These are phyloP conservation scores for Sylvia atricapilla DNA, from an alignment of 2,113 vertebrate species.

Conservation along the genomic window DNA sequence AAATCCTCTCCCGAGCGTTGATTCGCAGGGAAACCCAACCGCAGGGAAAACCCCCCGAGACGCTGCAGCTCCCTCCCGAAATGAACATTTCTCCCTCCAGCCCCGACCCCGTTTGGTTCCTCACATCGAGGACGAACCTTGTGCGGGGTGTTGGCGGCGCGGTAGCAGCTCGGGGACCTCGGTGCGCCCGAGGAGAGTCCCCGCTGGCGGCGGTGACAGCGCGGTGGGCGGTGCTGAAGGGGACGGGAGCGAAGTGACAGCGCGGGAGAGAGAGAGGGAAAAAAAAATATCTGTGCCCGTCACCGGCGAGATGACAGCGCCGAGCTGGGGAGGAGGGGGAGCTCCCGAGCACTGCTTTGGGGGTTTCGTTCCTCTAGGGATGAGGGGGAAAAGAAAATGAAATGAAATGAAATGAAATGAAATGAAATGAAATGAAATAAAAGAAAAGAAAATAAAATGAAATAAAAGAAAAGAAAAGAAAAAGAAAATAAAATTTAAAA, in stretches of 20 bases:
- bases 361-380: background rate
- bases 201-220: slow-evolving; percentile 36
- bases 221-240: slow-evolving; percentile 40
- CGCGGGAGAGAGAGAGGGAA: background rate
- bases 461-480: too few species aligned
- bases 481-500: too few species aligned
- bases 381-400: background rate
- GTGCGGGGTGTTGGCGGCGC: slow-evolving; percentile 5
- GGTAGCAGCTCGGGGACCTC: slow-evolving; percentile 47
- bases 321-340: background rate
- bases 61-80: background rate
- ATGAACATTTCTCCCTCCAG: slow-evolving; percentile 30
- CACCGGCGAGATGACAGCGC: slow-evolving; percentile 9
- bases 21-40: background rate
- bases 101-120: background rate
- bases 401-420: too few species aligned
- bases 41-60: background rate
- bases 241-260: slow-evolving; percentile 7
- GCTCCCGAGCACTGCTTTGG: background rate
- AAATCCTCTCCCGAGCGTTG: too few species aligned
- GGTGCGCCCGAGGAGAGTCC: slow-evolving; percentile 37
- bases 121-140: slow-evolving; percentile 34
- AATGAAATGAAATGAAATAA: too few species aligned
- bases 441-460: too few species aligned
- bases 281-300: background rate